Conservation (phyloP, 2,888 invertebrate species). For the Hemaris fuciformis region DNA sequence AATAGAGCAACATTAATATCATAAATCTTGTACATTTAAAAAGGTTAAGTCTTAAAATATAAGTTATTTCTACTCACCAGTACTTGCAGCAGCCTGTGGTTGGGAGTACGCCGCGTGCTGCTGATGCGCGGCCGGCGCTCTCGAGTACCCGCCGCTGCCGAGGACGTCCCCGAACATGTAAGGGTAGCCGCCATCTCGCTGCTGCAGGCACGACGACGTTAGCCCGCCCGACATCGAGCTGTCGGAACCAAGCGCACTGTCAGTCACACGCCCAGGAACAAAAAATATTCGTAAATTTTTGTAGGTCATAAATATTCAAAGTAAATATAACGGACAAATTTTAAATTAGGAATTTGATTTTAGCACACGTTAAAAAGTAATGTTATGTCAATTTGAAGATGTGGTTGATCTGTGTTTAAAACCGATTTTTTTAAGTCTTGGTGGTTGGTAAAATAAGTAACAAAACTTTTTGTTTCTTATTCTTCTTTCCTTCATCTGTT, state of each 20-base stretch:
- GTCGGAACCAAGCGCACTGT: constrained; percentile 47
- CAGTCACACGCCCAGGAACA: constrained; percentile 3
- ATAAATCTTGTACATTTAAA: too few species aligned
- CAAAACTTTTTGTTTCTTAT: too few species aligned
- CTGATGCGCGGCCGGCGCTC: constrained; percentile 88
- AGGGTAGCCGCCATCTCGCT: constrained; percentile 90
- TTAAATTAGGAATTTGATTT: too few species aligned
- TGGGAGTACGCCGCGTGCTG: constrained; percentile 86
- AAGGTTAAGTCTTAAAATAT: not conserved
- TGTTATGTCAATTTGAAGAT: too few species aligned
- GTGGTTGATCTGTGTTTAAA: too few species aligned
- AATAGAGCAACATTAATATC: too few species aligned
- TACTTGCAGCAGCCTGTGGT: constrained; percentile 78
- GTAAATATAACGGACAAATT: not conserved
- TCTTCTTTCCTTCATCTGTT: too few species aligned
- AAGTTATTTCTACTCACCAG: constrained; percentile 74
- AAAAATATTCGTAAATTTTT: constrained; percentile 13
- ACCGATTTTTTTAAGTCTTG: too few species aligned
- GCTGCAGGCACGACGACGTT: constrained; percentile 91
- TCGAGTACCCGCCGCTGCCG: constrained; percentile 85
- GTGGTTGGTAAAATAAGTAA: too few species aligned
- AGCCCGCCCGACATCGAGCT: constrained; percentile 94
- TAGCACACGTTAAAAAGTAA: too few species aligned
- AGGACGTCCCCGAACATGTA: constrained; percentile 96
- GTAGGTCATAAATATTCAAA: not conserved